These are phyloP conservation scores for Cantharis lateralis DNA, from an alignment of 2,888 invertebrate genomes.

Conservation along the genomic window DNA sequence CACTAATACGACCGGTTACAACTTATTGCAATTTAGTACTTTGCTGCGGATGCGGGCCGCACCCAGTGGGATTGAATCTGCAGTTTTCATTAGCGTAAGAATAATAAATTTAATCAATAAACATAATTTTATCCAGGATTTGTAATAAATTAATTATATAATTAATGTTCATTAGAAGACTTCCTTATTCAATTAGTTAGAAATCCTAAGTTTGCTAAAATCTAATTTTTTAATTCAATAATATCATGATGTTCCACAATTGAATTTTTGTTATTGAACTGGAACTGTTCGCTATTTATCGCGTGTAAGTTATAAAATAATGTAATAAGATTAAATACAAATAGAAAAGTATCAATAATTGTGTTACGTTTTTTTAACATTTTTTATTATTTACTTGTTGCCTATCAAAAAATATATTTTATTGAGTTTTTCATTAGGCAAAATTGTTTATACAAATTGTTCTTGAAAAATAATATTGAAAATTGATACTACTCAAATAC, in stretches of 20 bases:
- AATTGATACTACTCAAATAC: not conserved
- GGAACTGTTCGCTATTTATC: not conserved
- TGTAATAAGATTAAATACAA: not conserved
- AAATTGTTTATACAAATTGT: not conserved
- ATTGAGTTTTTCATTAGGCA: no score
- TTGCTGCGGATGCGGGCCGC: no score
- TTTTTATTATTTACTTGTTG: no score
- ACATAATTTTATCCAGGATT: not conserved
- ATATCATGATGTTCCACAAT: not conserved
- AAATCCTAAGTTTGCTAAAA: not conserved
- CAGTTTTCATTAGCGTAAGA: not conserved
- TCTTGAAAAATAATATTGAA: not conserved
- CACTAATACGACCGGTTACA: no score
- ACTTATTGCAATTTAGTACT: no score
- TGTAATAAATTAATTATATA: not conserved
- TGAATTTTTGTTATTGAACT: not conserved
- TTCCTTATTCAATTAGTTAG: not conserved
- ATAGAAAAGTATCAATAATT: not conserved
- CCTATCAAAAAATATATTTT: no score
- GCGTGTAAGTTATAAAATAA: not conserved
- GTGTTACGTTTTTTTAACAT: no score
- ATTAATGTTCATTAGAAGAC: not conserved
- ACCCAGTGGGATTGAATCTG: no score
- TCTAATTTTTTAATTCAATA: not conserved
- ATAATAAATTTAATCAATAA: not conserved